Evolutionary conservation across 2,113 vertebrate species (phyloP).

Genomic region (Leucopsar rothschildi): DNA sequence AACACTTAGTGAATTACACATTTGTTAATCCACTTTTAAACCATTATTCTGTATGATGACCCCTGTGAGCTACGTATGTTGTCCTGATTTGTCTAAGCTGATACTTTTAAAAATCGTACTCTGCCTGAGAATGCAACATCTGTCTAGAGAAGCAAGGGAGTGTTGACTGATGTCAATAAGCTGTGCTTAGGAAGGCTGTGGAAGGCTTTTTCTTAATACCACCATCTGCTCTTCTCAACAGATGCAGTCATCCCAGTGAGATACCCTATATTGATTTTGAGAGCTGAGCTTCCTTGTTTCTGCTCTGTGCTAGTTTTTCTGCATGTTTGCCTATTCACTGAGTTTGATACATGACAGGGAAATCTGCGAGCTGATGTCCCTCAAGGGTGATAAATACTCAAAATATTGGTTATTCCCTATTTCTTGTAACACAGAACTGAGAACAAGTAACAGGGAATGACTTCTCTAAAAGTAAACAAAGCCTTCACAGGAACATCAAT

Average conservation of each 20-base stretch:
- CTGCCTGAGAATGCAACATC: background rate
- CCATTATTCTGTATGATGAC: background rate
- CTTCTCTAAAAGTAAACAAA: background rate
- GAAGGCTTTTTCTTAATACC: constrained; percentile 23
- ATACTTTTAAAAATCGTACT: background rate
- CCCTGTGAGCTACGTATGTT: background rate
- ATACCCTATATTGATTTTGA: background rate
- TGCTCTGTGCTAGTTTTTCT: background rate
- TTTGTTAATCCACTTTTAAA: background rate
- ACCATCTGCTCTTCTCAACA: background rate
- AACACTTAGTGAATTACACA: background rate
- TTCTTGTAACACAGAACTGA: background rate
- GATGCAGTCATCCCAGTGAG: background rate
- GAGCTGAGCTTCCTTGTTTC: background rate
- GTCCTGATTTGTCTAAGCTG: background rate
- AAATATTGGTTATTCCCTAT: background rate
- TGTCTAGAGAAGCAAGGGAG: background rate
- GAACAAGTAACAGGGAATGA: background rate
- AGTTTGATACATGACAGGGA: background rate
- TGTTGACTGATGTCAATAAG: background rate
- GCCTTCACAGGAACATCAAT: background rate
- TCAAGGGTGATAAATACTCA: background rate
- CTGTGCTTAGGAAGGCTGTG: constrained; percentile 28
- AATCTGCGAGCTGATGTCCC: background rate
- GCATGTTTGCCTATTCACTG: accelerated